These are phyloP conservation scores for Myotis davidii DNA, from an alignment of 2,113 vertebrate species.

Conservation along the genomic window DNA sequence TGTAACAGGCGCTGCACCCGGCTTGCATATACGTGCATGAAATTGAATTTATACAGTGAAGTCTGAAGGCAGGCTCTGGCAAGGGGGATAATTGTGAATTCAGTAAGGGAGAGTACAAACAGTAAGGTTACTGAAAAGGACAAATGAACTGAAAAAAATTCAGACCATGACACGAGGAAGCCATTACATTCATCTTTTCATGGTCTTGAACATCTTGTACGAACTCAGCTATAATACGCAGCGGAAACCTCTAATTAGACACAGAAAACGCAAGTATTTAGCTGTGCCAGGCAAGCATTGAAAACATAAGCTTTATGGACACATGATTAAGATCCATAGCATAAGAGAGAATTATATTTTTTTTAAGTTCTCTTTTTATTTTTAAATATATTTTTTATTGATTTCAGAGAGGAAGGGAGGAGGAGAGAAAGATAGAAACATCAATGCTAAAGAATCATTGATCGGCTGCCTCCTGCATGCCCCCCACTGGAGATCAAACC, in stretches of 20 bases:
- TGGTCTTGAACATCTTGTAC: constrained; percentile 64
- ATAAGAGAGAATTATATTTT: not conserved
- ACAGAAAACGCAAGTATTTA: constrained; percentile 37
- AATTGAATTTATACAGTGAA: constrained; percentile 39
- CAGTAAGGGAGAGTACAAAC: constrained; percentile 4
- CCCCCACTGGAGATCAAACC: too few species aligned
- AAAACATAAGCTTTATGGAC: not conserved
- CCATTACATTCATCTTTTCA: constrained; percentile 52
- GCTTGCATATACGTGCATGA: constrained; percentile 38
- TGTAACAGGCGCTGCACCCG: not conserved
- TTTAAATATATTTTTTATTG: too few species aligned
- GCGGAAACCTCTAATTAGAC: constrained; percentile 63
- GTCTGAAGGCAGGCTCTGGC: constrained; percentile 42
- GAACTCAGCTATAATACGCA: constrained; percentile 14
- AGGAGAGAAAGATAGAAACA: too few species aligned
- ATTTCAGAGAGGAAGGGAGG: too few species aligned
- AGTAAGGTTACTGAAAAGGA: constrained; percentile 53
- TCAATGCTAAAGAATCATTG: too few species aligned
- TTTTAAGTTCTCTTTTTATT: too few species aligned
- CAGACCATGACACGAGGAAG: constrained; percentile 48
- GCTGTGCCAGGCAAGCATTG: not conserved
- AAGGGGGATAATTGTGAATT: constrained; percentile 43
- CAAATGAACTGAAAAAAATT: constrained; percentile 34
- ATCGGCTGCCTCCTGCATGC: too few species aligned
- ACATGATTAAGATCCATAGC: not conserved